Conservation (phyloP, 2,888 invertebrate species). For the Thera obeliscata region DNA sequence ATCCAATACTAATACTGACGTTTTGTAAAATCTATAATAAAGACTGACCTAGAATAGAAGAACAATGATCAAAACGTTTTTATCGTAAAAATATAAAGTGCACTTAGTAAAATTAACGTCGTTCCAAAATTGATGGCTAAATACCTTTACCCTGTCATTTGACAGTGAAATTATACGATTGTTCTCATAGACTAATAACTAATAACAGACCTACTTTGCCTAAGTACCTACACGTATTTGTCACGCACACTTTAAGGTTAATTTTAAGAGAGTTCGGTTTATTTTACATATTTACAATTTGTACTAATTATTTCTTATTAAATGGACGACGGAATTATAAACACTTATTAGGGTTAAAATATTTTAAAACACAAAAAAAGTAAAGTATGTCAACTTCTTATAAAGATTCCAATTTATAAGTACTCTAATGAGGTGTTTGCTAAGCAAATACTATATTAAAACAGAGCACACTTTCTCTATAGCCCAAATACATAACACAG, state of each 20-base stretch:
- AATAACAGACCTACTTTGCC: constrained; percentile 23
- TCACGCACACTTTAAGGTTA: constrained; percentile 29
- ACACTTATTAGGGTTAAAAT: neutral
- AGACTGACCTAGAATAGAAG: neutral
- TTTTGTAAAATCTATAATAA: neutral
- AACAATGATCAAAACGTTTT: constrained; percentile 20
- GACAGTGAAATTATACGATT: constrained; percentile 9
- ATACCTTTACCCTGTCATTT: constrained; percentile 3
- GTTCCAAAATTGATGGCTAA: constrained; percentile 20
- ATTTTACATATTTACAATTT: neutral
- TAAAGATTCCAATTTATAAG: neutral
- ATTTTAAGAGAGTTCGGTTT: neutral
- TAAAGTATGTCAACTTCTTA: neutral
- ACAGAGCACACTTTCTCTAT: constrained; percentile 31
- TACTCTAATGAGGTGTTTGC: neutral
- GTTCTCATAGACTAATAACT: neutral
- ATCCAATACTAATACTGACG: no score
- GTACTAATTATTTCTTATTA: no score
- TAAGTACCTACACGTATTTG: constrained; percentile 5
- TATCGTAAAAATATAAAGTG: neutral
- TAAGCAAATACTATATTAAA: constrained; percentile 1
- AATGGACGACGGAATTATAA: neutral
- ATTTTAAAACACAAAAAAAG: neutral
- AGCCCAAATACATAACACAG: constrained; percentile 32
- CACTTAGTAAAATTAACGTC: constrained; percentile 25